phyloP scores from a whole-genome alignment of 1,140 invertebrate species.

The Drosophila elegans region DNA sequence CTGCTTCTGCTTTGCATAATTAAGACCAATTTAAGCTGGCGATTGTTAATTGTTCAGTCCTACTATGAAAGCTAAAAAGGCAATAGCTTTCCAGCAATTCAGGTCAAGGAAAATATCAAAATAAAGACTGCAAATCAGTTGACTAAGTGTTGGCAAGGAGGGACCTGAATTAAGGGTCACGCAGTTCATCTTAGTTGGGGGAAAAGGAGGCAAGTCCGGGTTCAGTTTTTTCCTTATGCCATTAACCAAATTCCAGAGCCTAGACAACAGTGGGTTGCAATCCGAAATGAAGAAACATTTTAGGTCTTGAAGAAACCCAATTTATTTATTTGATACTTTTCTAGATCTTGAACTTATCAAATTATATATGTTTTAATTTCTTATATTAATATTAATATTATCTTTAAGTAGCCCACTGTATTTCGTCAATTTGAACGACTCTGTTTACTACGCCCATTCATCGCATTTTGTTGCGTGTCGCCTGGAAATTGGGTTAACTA shows the following conservation, averaged over 20 bases:
- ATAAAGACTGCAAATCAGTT: conserved; percentile 38
- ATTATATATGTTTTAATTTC: too few species aligned
- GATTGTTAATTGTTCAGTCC: conserved; percentile 24
- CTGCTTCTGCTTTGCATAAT: conserved; percentile 47
- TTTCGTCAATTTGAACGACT: background rate
- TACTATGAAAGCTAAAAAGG: conserved; percentile 7
- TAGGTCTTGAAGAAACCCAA: too few species aligned
- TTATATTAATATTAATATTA: background rate
- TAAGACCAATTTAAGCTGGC: conserved; percentile 50
- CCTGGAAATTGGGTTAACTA: conserved; percentile 75
- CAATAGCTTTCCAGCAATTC: conserved; percentile 62
- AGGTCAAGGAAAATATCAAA: conserved; percentile 79
- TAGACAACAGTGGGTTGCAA: conserved; percentile 9
- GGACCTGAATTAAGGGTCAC: conserved; percentile 11
- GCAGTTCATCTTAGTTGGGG: conserved; percentile 26
- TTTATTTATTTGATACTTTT: too few species aligned
- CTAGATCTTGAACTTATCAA: too few species aligned
- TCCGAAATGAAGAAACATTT: too few species aligned
- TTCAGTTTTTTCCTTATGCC: conserved; percentile 1
- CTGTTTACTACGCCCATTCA: conserved; percentile 70
- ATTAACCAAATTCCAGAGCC: background rate
- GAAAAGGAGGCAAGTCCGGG: conserved; percentile 6
- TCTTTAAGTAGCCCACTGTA: conserved; percentile 13
- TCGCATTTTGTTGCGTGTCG: conserved; percentile 62
- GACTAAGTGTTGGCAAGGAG: conserved; percentile 4